Conservation (phyloP, 1,140 invertebrate genomes). For the Cydia pomonella region DNA sequence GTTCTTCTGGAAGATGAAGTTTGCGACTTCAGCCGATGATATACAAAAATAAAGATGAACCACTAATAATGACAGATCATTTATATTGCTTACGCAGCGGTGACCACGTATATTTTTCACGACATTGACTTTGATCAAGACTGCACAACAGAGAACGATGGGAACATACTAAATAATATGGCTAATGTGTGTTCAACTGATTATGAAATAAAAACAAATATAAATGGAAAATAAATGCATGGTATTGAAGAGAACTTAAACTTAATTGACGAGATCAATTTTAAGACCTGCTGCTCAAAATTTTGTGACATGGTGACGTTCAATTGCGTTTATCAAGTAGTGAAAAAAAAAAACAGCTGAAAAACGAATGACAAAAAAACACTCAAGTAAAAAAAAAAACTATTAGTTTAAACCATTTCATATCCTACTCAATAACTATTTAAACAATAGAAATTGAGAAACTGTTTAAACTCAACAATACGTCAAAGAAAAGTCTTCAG, state of each 20-base stretch:
- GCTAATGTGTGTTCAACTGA: slow-evolving; percentile 38
- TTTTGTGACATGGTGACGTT: background rate
- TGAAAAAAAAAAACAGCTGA: background rate
- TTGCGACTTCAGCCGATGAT: no score
- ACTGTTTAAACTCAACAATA: no score
- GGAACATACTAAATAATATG: slow-evolving; percentile 42
- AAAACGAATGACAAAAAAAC: background rate
- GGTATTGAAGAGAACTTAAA: background rate
- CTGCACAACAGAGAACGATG: slow-evolving; percentile 34
- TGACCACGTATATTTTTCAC: background rate
- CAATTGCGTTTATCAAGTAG: background rate
- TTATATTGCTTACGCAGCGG: background rate
- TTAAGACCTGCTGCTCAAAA: background rate
- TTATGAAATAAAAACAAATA: slow-evolving; percentile 35
- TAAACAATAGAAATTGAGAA: no score
- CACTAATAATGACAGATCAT: background rate
- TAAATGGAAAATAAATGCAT: background rate
- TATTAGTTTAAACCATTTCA: no score
- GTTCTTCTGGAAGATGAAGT: no score
- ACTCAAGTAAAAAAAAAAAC: background rate
- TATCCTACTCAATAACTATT: no score
- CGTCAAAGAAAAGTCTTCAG: no score
- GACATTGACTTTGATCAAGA: background rate
- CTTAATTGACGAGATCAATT: background rate
- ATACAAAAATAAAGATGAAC: background rate